These are phyloP conservation scores for Neotoxoptera formosana DNA, from an alignment of 1,140 invertebrate species.

Conservation along the genomic window DNA sequence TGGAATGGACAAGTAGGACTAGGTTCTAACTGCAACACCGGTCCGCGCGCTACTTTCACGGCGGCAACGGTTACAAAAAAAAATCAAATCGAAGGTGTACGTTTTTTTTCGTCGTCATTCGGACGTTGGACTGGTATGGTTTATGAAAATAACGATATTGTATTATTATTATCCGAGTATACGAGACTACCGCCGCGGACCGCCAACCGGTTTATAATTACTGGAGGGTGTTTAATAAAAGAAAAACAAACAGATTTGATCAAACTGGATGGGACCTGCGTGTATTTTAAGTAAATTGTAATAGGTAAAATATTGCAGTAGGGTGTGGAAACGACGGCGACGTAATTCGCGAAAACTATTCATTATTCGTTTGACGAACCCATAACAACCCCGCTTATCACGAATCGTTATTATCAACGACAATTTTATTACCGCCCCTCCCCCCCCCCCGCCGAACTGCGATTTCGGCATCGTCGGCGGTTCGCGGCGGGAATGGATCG, in stretches of 20 bases:
- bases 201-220: not conserved
- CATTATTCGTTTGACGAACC: not conserved
- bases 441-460: not conserved
- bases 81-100: not conserved
- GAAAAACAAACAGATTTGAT: not conserved
- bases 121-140: not conserved
- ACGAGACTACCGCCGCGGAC: not conserved
- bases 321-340: not conserved
- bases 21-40: not conserved
- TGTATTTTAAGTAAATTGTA: not conserved
- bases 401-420: not conserved
- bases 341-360: not conserved
- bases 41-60: slow-evolving; percentile 38
- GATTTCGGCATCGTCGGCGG: not conserved
- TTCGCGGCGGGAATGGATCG: not conserved
- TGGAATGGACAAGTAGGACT: slow-evolving; percentile 32
- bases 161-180: too few relatives aligned
- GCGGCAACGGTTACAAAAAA: not conserved
- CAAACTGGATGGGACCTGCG: not conserved
- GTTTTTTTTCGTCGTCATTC: not conserved
- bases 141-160: not conserved
- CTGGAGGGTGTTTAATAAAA: not conserved
- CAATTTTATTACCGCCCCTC: not conserved
- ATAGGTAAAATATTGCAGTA: not conserved
- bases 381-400: not conserved